Base-by-base conservation (phyloP, 1,140 invertebrate species). In the Drosophila mojavensis region DNA sequence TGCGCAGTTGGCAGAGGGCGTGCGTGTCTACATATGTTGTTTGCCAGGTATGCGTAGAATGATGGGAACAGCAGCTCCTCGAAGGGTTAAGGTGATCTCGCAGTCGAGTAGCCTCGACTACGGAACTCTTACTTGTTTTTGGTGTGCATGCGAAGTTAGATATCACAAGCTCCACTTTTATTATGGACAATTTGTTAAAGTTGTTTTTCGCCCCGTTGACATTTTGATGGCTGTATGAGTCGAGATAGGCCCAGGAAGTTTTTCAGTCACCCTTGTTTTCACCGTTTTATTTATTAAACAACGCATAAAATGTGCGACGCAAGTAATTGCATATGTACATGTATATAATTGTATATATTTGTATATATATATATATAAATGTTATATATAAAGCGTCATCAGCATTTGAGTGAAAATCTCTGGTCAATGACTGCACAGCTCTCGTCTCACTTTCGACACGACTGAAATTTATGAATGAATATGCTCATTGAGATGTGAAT, bases 221-320 rank as follows among this genome's bases (percentile, higher is more conserved):
- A 72, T 28, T 72, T 72, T 72, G 63, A 72, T 54, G 63, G 53
- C 47, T 53, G 58, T 53, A 36, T 41, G 43, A 3, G 41, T n/a
- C 28, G 62, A 66, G 69, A 66, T 71, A 72, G 69, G 36, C 62
- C 47, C 62, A 72, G 68, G 68, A 72, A 66, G 55, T 67, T 54
- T 55, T 41, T 41, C 48, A 58, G 20, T 9, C 20, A 20, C 20
- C 24, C 39, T 45, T 59, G 39, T 59, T 43, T 15, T 9, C n/a
- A 20, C 5, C 39, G 51, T 10, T 53, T 72, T 53, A 47, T 47
- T 30, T 17, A 4, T 17, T 9, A 47, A 59, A 30, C 43, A 47
- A 47, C 11, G 1, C 11, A 39, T 30, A 48, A 13, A 33, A n/a
- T 50, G 3, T 36, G 26, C 50, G 50, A 1, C 50, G 5, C 50